A percentile compares a stretch with the other conserved stretches of the same genome.
Evolutionary conservation across 2,113 vertebrate genomes (phyloP).

Genomic region (Colaptes auratus): DNA sequence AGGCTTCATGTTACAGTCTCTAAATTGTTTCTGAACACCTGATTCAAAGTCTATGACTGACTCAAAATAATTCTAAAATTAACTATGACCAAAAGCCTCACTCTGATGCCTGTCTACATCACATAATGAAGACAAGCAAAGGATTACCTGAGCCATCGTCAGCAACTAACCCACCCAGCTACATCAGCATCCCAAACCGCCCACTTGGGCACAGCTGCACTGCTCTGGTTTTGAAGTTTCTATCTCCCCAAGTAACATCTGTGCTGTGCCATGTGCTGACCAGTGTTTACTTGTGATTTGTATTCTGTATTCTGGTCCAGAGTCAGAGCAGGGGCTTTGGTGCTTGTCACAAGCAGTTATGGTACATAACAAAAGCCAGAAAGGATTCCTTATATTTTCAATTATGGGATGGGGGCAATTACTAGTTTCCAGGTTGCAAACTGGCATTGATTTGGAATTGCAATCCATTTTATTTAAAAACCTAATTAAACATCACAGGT

Average conservation of each 20-base stretch:
- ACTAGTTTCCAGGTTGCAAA: neutral
- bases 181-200: neutral
- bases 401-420: neutral
- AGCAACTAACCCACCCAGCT: neutral
- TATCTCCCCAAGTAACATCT: fast-evolving
- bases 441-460: neutral
- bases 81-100: neutral
- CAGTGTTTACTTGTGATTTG: neutral
- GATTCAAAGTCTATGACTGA: neutral
- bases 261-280: neutral
- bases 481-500: neutral
- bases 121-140: neutral
- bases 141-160: neutral
- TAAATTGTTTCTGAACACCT: neutral
- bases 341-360: neutral
- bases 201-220: neutral
- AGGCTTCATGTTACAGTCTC: neutral
- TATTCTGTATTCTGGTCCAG: neutral
- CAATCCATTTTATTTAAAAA: neutral
- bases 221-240: neutral
- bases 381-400: neutral
- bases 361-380: neutral
- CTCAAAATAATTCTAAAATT: neutral
- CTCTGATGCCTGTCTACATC: neutral
- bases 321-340: neutral